Evolutionary conservation across 2,113 vertebrate species (phyloP).

Genomic region (Dolichallabes microphthalmus): DNA sequence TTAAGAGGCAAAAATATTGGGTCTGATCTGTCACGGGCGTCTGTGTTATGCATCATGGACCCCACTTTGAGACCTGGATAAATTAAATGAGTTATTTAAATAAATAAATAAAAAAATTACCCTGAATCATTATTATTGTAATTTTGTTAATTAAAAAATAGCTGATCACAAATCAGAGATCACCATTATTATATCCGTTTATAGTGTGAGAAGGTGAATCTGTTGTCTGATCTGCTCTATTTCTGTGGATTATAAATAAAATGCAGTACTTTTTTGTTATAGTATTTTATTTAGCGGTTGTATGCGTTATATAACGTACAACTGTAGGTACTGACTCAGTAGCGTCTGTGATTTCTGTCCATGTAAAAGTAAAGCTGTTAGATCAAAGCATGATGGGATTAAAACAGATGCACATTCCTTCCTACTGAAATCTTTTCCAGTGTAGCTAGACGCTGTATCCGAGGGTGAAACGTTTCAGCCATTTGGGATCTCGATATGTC

Average conservation of each 20-base stretch:
- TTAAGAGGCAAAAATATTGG: not conserved
- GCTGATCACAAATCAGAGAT: not conserved
- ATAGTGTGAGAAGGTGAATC: not conserved
- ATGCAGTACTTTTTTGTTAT: not conserved
- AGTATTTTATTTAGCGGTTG: not conserved
- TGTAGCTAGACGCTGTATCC: not conserved
- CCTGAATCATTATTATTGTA: not conserved
- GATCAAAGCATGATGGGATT: not conserved
- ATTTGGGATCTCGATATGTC: not conserved
- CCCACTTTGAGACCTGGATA: not conserved
- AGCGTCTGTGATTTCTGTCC: not conserved
- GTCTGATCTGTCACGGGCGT: not conserved
- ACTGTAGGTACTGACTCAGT: not conserved
- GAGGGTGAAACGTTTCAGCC: not conserved
- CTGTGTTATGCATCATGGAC: not conserved
- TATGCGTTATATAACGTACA: not conserved
- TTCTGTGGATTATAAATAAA: not conserved
- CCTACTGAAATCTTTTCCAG: not conserved
- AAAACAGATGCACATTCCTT: not conserved
- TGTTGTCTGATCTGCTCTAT: not conserved
- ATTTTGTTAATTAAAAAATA: not conserved
- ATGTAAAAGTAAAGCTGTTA: not conserved
- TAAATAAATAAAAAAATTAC: too few species aligned
- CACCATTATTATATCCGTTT: not conserved
- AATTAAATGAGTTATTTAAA: not conserved